Percentiles rank a stretch among this genome's conserved stretches.
Evolutionary conservation across 2,797 vertebrate genomes (phyloP).

Genomic region (Oophaga sylvatica): DNA sequence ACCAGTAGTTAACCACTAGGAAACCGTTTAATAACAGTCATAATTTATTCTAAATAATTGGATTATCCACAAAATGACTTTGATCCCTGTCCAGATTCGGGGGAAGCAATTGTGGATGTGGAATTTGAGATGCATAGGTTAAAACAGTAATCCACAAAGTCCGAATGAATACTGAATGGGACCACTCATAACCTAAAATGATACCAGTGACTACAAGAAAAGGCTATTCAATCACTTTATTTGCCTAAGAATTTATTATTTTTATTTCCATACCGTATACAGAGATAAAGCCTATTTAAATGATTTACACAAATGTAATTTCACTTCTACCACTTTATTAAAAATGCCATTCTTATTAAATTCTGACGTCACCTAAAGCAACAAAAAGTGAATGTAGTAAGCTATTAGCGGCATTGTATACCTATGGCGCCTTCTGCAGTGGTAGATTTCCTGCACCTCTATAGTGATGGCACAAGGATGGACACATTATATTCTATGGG

Average conservation of each 20-base stretch:
- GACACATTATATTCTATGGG: background rate
- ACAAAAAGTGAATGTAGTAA: background rate
- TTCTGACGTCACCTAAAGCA: background rate
- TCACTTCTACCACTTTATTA: background rate
- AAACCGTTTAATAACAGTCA: slow-evolving; percentile 44
- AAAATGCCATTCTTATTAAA: slow-evolving; percentile 5
- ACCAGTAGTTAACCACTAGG: slow-evolving; percentile 41
- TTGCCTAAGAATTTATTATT: slow-evolving; percentile 15
- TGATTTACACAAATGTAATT: background rate
- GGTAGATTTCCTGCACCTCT: background rate
- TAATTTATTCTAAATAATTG: slow-evolving; percentile 37
- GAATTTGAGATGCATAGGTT: slow-evolving; percentile 29
- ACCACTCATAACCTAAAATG: background rate
- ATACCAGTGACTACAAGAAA: slow-evolving; percentile 1
- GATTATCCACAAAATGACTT: slow-evolving; percentile 36
- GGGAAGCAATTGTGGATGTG: slow-evolving; percentile 31
- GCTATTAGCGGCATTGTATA: background rate
- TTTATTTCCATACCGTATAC: background rate
- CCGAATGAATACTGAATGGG: slow-evolving; percentile 24
- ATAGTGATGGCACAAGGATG: background rate
- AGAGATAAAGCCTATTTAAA: background rate
- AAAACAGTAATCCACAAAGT: slow-evolving; percentile 27
- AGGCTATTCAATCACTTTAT: slow-evolving; percentile 7
- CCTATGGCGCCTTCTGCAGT: background rate
- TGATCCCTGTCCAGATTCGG: slow-evolving; percentile 1